Conservation (phyloP, 2,888 invertebrate species). For the Rhyacophila evoluta region DNA sequence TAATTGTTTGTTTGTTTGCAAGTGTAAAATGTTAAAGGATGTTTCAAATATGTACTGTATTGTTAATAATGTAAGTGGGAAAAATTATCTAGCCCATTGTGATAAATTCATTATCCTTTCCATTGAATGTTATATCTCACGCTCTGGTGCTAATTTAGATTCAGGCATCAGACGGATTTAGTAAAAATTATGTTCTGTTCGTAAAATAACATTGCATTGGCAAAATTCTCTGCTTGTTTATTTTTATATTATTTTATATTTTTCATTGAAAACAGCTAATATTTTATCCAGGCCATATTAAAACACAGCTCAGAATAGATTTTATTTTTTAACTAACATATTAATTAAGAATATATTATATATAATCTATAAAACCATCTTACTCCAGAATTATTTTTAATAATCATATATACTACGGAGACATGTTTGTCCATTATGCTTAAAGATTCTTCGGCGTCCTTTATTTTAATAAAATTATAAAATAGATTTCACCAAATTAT, state of each 20-base stretch:
- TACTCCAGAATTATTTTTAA: slow-evolving; percentile 6
- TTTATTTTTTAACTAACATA: slow-evolving; percentile 6
- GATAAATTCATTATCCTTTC: not conserved
- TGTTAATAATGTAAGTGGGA: not conserved
- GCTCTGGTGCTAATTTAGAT: not conserved
- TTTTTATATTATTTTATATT: not conserved
- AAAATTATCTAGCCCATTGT: not conserved
- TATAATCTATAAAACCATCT: slow-evolving; percentile 7
- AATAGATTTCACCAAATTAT: not conserved
- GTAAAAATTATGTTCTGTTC: not conserved
- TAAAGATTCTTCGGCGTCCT: not conserved
- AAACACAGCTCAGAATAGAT: not conserved
- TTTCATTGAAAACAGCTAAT: not conserved
- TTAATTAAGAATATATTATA: not conserved
- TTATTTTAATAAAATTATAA: not conserved
- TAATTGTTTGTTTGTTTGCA: not conserved
- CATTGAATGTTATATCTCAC: not conserved
- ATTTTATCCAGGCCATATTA: not conserved
- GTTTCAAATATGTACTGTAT: not conserved
- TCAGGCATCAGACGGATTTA: not conserved
- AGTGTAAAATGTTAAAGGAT: not conserved
- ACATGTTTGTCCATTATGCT: not conserved
- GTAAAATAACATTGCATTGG: not conserved
- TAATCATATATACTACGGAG: not conserved
- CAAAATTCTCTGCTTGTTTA: not conserved